These are phyloP conservation scores for Caenorhabditis panamensis DNA, from an alignment of 2,888 invertebrate species.

Conservation along the genomic window DNA sequence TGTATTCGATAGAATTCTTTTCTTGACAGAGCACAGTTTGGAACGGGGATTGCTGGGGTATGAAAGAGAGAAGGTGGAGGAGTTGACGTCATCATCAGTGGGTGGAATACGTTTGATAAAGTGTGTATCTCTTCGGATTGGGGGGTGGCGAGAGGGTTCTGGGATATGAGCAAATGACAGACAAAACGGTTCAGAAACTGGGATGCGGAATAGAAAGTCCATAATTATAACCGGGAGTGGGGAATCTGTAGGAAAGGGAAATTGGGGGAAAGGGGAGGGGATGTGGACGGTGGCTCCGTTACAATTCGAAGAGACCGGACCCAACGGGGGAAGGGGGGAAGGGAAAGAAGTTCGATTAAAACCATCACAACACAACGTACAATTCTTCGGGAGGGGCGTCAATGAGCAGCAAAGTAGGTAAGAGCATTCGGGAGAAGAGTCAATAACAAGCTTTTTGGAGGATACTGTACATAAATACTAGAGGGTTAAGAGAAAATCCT, in stretches of 20 bases:
- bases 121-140: slow-evolving; percentile 19
- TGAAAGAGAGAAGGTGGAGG: slow-evolving; percentile 21
- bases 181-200: slow-evolving; percentile 38
- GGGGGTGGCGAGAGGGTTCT: slow-evolving; percentile 2
- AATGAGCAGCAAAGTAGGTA: slow-evolving; percentile 58
- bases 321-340: not conserved
- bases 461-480: slow-evolving; percentile 60
- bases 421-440: slow-evolving; percentile 44
- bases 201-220: slow-evolving; percentile 21
- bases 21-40: slow-evolving; percentile 19
- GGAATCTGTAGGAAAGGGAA: too few species aligned
- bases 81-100: slow-evolving; percentile 43
- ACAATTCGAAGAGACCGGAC: slow-evolving; percentile 10
- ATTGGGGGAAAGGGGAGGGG: slow-evolving; percentile 22
- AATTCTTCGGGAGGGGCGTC: slow-evolving; percentile 55
- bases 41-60: slow-evolving; percentile 25
- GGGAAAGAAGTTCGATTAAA: slow-evolving; percentile 55
- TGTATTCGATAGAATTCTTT: slow-evolving; percentile 49
- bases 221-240: slow-evolving; percentile 34
- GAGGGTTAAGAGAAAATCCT: slow-evolving; percentile 10
- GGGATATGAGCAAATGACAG: slow-evolving; percentile 52
- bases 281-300: slow-evolving; percentile 30
- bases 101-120: slow-evolving; percentile 49
- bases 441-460: slow-evolving; percentile 42
- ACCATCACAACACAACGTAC: slow-evolving; percentile 59